Evolutionary conservation across 2,797 vertebrate species (phyloP).

Genomic region (Peromyscus attwateri): DNA sequence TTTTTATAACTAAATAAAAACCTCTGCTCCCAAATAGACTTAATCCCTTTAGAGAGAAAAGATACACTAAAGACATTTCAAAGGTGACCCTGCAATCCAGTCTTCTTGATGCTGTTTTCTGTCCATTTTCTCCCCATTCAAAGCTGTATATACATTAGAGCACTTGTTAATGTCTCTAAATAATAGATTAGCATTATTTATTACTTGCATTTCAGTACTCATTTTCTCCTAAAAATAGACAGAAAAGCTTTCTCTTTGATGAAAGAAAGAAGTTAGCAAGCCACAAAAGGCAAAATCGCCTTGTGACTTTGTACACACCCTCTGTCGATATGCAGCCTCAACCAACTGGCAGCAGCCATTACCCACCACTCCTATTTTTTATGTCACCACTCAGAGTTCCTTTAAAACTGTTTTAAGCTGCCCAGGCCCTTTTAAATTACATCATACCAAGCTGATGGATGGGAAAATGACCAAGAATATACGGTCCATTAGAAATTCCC

Average conservation of each 20-base stretch:
- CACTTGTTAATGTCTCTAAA: conserved; percentile 59
- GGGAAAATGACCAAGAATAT: conserved; percentile 26
- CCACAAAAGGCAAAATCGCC: background rate
- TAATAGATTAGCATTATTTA: conserved; percentile 76
- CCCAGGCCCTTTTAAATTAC: conserved; percentile 38
- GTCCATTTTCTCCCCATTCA: background rate
- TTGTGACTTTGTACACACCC: background rate
- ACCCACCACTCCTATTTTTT: background rate
- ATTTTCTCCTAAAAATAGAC: conserved; percentile 64
- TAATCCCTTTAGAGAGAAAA: background rate
- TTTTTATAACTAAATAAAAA: background rate
- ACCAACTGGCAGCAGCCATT: background rate
- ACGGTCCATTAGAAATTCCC: conserved; percentile 72
- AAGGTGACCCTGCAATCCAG: background rate
- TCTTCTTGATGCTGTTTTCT: conserved; percentile 13
- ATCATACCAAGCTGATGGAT: conserved; percentile 42
- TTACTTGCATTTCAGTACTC: background rate
- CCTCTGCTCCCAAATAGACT: background rate
- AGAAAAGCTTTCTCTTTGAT: background rate
- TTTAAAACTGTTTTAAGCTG: conserved; percentile 44
- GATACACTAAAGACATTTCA: background rate
- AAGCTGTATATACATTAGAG: conserved; percentile 17
- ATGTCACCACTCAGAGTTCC: conserved; percentile 22
- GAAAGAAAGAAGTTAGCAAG: conserved; percentile 13
- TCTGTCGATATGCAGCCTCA: background rate